These are phyloP conservation scores for Delichon dasypus DNA, from an alignment of 2,797 vertebrate genomes.

Conservation along the genomic window DNA sequence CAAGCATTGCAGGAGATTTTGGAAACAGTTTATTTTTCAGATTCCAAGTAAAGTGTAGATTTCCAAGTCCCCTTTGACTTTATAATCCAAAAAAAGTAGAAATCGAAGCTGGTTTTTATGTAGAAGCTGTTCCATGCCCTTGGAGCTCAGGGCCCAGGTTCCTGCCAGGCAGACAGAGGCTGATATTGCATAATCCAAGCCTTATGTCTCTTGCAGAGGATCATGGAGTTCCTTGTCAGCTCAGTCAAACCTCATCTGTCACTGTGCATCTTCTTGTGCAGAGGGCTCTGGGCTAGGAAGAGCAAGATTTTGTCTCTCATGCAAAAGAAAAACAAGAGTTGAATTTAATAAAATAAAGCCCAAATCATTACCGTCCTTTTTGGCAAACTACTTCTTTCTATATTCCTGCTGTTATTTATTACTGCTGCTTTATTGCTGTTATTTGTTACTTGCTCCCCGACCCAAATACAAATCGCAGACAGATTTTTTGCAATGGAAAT, in stretches of 20 bases:
- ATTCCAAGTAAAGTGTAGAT: slow-evolving; percentile 14
- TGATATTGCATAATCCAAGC: not conserved
- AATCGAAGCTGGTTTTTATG: not conserved
- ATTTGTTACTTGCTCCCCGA: not conserved
- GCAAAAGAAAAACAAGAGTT: not conserved
- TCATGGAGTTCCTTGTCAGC: not conserved
- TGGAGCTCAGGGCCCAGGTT: not conserved
- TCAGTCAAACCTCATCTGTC: not conserved
- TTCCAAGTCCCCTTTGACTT: not conserved
- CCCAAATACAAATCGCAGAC: not conserved
- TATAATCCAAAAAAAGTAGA: not conserved
- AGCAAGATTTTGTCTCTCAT: not conserved
- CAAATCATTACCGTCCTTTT: not conserved
- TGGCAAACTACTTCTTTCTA: not conserved
- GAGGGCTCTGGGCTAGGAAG: not conserved
- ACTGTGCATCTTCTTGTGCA: not conserved
- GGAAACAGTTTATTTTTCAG: slow-evolving; percentile 66
- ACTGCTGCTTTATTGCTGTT: not conserved
- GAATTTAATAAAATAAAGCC: not conserved
- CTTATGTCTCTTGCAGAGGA: not conserved
- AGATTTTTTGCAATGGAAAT: not conserved
- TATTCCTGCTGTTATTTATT: not conserved
- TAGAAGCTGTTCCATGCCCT: not conserved
- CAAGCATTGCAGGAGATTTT: slow-evolving; percentile 39
- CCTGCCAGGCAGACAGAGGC: not conserved